Evolutionary conservation across 2,888 invertebrate genomes (phyloP), one percentile per base, ranked within the genome.

Genomic region (Troglohyphantes excavatus): DNA sequence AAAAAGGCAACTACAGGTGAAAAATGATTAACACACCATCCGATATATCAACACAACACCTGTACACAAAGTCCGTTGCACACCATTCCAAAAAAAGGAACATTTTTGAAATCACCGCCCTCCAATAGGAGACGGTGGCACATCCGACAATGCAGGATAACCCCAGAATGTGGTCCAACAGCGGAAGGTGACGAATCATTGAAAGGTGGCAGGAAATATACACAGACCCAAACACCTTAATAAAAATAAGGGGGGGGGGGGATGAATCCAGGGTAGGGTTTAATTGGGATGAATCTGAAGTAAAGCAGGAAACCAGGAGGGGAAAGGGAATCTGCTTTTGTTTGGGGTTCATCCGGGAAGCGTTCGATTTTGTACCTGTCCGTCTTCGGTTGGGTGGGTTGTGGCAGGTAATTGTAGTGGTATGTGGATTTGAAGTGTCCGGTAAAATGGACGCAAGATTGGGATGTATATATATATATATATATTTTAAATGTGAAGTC

Each of bases 301-400:
- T 46, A n/a, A 68, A 78, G 78, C 78, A 78, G 78, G 78, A 78
- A 78, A 21, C 21, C 13, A 27, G 75, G 75, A 21, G 27, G 61
- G 21, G 19, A 43, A 27, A 29, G 39, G 59, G 29, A 27, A 39
- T 63, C 33, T 33, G 39, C 9, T 59, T 78, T 78, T 65, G 27
- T 53, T 72, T 46, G 23, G 3, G 23, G 53, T 61, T 29, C 78
- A 78, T 78, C 78, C 78, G 78, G 78, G 78, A 78, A 78, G 78
- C 61, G 11, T 61, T 29, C 61, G 33, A 17, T 63, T 78, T 53
- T 53, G n/a, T n/a, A 5, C n/a, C 2, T 53, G 53, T n/a, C n/a
- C 17, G 0, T 33, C 9, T 33, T 17, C n/a, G n/a, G 53, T 53
- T n/a, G 53, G 17, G 17, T 17, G 53, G 17, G 53, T 53, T 53